Percentiles rank a stretch among this genome's conserved stretches.
These are phyloP conservation scores for Bathynomus jamesi DNA, from an alignment of 1,140 invertebrate species.

Conservation along the genomic window DNA sequence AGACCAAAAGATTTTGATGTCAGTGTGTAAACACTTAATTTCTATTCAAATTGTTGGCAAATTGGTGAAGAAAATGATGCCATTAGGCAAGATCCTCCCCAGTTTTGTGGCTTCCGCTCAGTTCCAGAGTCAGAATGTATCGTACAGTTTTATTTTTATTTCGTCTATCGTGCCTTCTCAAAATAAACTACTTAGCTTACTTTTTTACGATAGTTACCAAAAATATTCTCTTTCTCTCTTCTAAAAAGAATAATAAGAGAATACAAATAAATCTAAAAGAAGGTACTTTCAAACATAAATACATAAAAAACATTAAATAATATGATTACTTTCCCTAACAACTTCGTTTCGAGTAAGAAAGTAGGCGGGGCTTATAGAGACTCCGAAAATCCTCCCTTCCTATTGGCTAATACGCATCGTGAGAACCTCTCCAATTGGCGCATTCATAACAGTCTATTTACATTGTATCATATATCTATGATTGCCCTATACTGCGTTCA, in stretches of 20 bases:
- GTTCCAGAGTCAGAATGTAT: no score
- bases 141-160: no score
- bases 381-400: neutral
- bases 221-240: no score
- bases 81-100: slow-evolving; percentile 32
- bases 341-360: neutral
- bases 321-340: no score
- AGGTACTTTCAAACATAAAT: no score
- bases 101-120: no score
- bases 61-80: slow-evolving; percentile 35
- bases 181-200: no score
- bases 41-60: slow-evolving; percentile 36
- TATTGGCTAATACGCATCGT: neutral
- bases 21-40: slow-evolving; percentile 35
- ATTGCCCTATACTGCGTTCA: neutral
- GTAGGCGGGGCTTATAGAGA: neutral
- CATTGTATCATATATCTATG: neutral
- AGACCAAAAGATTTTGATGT: slow-evolving; percentile 27
- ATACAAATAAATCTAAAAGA: no score
- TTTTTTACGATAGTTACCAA: no score
- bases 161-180: no score
- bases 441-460: neutral
- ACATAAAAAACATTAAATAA: no score
- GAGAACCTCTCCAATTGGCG: neutral
- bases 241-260: no score